Percentiles rank a stretch among this genome's conserved stretches.
Evolutionary conservation across 2,888 invertebrate species (phyloP).

Genomic region (Polyommatus iphigenia): DNA sequence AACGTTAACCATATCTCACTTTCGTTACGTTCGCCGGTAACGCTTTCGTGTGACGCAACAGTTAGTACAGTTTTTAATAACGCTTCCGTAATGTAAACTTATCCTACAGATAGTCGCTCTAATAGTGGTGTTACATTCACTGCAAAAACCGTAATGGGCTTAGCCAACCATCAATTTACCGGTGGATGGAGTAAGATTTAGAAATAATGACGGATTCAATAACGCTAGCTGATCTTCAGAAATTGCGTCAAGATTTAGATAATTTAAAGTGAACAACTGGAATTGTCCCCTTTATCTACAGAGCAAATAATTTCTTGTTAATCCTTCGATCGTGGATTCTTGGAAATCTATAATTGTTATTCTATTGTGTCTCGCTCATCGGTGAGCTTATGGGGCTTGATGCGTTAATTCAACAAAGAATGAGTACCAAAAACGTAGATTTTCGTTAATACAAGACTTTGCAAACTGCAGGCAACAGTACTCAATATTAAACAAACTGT

Average conservation of each 20-base stretch:
- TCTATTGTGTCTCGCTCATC: too few species aligned
- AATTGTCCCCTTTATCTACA: too few species aligned
- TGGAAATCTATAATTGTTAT: too few species aligned
- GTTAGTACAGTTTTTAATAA: conserved; percentile 15
- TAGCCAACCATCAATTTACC: conserved; percentile 22
- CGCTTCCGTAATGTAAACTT: conserved; percentile 19
- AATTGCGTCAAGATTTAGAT: neutral
- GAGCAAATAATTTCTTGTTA: too few species aligned
- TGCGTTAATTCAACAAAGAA: too few species aligned
- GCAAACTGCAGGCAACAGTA: neutral
- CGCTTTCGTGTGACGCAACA: conserved; percentile 63
- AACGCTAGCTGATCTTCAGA: neutral
- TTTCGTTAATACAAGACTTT: too few species aligned
- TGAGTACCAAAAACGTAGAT: too few species aligned
- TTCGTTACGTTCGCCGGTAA: conserved; percentile 56
- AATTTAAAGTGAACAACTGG: neutral
- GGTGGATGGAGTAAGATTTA: conserved; percentile 10
- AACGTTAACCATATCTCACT: conserved; percentile 57
- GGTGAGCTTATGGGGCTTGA: too few species aligned
- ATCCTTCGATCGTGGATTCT: too few species aligned
- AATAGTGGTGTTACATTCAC: conserved; percentile 13
- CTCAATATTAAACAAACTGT: neutral
- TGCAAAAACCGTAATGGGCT: conserved; percentile 18
- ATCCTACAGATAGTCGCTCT: conserved; percentile 6
- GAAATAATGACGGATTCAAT: neutral